Base-by-base conservation (phyloP, 2,797 vertebrate species). In the Acipenser ruthenus region DNA sequence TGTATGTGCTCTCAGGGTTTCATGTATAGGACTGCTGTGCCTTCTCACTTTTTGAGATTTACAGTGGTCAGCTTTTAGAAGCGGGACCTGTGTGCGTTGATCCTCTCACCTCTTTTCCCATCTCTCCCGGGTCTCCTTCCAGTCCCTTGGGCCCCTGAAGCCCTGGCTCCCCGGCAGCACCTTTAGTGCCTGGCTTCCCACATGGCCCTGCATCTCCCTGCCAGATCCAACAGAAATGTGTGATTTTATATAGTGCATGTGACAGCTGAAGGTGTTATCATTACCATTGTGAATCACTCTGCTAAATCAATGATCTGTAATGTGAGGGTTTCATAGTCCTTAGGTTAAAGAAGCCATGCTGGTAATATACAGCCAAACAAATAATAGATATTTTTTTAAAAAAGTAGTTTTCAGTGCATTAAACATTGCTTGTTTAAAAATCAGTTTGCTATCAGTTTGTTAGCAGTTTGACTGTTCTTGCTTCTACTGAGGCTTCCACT, bases 141-240 rank as follows among this genome's bases (percentile, higher is more conserved):
- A 64, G 37, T 65, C 91, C 93, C 60, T 79, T 77, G 0, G 71
- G 73, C 0, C 93, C 94, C 0, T 1, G 51, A 86, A 80, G 2
- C 93, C 93, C 74, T 65, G 86, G 13, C 69, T 65, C 50, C 93
- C 93, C 0, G 63, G 59, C 6, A 68, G 66, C 8, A 91, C 93
- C 3, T 70, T 72, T 1, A 58, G 73, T 0, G 93, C 93, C 9
- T 0, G 55, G 50, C 60, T 66, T 58, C 93, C 93, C 0, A 76
- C 67, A 75, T 8, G 68, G 8, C 47, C 90, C 91, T 6, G 12
- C 13, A 63, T 89, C 85, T 8, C 90, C 91, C 91, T 92, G 75
- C 50, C 69, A 65, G 47, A 72, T 23, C 52, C 67, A 70, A 62
- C 50, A 65, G 10, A 60, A 49, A 2, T 59, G 15, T 62, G 4